Base-by-base conservation (phyloP, 2,888 invertebrate genomes). In the Cephus pulcher region DNA sequence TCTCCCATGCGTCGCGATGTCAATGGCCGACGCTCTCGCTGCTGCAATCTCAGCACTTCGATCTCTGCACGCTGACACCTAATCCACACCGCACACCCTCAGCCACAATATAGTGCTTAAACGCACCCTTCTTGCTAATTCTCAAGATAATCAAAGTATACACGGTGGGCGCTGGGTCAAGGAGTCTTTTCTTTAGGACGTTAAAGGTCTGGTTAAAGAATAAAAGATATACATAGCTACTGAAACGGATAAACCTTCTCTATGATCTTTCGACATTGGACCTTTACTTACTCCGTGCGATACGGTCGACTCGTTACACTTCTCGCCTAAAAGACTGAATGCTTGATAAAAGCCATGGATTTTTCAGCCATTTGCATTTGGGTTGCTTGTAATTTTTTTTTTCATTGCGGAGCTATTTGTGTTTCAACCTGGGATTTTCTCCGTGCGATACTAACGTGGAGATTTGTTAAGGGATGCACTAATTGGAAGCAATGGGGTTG, bases 41-140 rank as follows among this genome's bases (percentile, higher is more conserved):
- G 86, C 81, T 81, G 85, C 83, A 79, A 82, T 84, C 84, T 80
- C 84, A 83, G 82, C 82, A 82, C 82, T 84, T 83, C 87, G 88
- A 87, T 87, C 87, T 87, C 88, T 87, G 86, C 86, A 86, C 87
- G 89, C 87, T 87, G 89, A 88, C 88, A 90, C 89, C 90, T 90
- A 84, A 87, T 88, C 87, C 89, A 89, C 88, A 89, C 89, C 89
- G 87, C 89, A 89, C 90, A 88, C 89, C 89, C 89, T 90, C 89
- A 90, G 88, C 90, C 87, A 90, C 87, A 81, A 74, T 74, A 30
- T 74, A 56, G 56, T 56, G 56, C 56, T 56, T 56, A 56, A 23
- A 23, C 56, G 56, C 56, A 56, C 56, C 56, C 56, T 56, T 56
- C 23, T 56, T 56, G 23, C 23, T 56, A 56, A 9, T 56, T 56